Conservation (phyloP, 37 sponge, comb jelly and placozoan genomes). For the Crambe crambe region DNA sequence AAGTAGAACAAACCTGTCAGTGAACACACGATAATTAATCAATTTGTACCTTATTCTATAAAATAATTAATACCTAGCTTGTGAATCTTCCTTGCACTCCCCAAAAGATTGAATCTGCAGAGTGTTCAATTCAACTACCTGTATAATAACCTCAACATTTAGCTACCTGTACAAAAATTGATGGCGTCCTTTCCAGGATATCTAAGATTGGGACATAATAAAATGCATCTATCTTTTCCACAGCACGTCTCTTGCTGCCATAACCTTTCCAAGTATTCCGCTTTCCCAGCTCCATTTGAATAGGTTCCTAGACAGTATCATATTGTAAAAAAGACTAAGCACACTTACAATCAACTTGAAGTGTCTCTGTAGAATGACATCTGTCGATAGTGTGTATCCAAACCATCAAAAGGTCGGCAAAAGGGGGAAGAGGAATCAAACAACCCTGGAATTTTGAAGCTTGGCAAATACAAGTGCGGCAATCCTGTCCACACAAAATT, state of each 20-base stretch:
- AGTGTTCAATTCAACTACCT: background rate
- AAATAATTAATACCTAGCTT: conserved; percentile 8
- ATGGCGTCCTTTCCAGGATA: background rate
- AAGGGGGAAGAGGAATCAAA: background rate
- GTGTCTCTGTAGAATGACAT: background rate
- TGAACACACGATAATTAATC: background rate
- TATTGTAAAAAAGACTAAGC: too few species aligned
- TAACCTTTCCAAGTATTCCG: background rate
- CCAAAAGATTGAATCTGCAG: conserved; percentile 1
- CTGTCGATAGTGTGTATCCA: conserved; percentile 9
- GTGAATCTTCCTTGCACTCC: background rate
- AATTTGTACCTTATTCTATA: background rate
- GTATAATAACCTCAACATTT: background rate
- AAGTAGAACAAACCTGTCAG: conserved; percentile 8
- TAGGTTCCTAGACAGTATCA: conserved; percentile 3
- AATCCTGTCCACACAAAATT: too few species aligned
- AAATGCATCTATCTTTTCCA: background rate
- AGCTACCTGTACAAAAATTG: conserved; percentile 1
- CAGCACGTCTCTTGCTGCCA: background rate
- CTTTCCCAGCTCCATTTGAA: conserved; percentile 7
- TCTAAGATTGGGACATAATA: conserved; percentile 2
- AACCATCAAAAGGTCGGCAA: conserved; percentile 20
- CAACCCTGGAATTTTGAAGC: background rate
- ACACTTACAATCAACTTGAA: conserved; percentile 4
- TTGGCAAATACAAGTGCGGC: background rate